Evolutionary conservation across 2,113 vertebrate species (phyloP).

Genomic region (Malurus alboscapulatus): DNA sequence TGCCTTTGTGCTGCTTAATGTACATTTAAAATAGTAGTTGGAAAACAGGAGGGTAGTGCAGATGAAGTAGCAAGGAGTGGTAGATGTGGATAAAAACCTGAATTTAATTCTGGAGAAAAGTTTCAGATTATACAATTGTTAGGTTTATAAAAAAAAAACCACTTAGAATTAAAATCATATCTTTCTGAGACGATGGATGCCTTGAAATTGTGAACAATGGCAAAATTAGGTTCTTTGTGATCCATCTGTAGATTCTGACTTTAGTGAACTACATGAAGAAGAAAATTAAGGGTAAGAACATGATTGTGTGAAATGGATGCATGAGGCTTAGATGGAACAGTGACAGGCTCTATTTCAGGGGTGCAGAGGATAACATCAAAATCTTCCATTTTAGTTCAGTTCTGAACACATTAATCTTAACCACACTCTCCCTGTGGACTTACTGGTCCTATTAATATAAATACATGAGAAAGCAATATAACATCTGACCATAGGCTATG

Average conservation of each 20-base stretch:
- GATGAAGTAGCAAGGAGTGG: neutral
- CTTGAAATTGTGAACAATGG: neutral
- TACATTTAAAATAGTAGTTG: neutral
- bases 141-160: neutral
- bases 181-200: neutral
- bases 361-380: neutral
- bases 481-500: neutral
- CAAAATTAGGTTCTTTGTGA: neutral
- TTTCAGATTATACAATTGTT: neutral
- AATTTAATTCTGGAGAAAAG: neutral
- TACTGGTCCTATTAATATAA: neutral
- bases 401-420: neutral
- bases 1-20: neutral
- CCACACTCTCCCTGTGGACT: neutral
- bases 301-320: neutral
- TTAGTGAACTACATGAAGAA: neutral
- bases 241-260: neutral
- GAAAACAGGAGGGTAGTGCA: neutral
- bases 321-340: neutral
- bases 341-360: neutral
- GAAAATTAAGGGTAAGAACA: neutral
- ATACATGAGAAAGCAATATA: neutral
- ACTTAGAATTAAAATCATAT: neutral
- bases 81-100: neutral
- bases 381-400: neutral